Base-by-base conservation (phyloP, 1,140 invertebrate genomes). In the Dendrolimus kikuchii region DNA sequence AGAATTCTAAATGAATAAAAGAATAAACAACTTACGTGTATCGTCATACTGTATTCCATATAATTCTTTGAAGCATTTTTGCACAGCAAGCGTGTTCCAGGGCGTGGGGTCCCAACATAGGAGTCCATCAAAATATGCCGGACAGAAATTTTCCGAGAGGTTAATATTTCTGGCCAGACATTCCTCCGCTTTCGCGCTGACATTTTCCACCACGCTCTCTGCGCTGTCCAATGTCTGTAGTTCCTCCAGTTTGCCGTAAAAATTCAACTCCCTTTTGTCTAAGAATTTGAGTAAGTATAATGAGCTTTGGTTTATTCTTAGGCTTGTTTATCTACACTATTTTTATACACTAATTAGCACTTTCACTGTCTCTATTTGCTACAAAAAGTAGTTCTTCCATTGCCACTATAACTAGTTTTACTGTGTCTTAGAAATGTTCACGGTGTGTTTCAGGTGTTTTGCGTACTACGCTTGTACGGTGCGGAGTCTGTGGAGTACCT, bases 71-170 rank as follows among this genome's bases (percentile, higher is more conserved):
- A 96, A 93, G 66, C 95, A 96, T 4, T 91, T 90, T 51, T 94
- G 86, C 0, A 89, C 68, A 2, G 92, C 92, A 36, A 90, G 60
- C 0, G 88, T 89, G 9, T 91, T 91, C 42, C 90, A 89, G 0
- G 84, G 86, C 2, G 94, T 94, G 1, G 90, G 86, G 0, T 92
- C 93, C 95, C 95, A 96, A 70, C 95, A 96, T 1, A 94, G 83
- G 4, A 95, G 72, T 4, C 89, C 89, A 78, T 96, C 95, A 86
- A 90, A 95, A 44, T 89, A 89, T 4, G 86, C 81, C 6, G 89
- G 88, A 70, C 92, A 93, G 54, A 68, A 77, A 53, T 80, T 79
- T 2, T 66, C 68, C 5, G 71, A 64, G n/a, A 78, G 40, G 45
- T 75, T 70, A 43, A 68, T 43, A 51, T 86, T 80, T 51, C 67